Percentiles rank a stretch among this genome's conserved stretches.
Conservation (phyloP, 2,888 invertebrate genomes). For the Linnaemya vulpina region DNA sequence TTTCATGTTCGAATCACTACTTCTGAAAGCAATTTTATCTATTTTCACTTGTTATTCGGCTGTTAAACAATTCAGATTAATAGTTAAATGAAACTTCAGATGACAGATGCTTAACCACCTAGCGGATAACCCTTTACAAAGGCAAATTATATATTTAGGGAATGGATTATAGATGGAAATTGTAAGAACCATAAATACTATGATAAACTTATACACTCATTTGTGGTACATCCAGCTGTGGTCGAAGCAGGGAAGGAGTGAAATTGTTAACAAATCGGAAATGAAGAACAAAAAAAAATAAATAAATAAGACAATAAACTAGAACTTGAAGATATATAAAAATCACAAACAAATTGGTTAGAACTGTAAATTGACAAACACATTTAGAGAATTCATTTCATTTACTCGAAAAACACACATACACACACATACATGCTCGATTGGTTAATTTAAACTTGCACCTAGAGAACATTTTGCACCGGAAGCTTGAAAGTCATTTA, state of each 20-base stretch:
- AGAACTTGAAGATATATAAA: conserved; percentile 10
- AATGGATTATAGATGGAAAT: background rate
- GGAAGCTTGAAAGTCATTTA: too few species aligned
- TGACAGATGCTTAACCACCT: too few species aligned
- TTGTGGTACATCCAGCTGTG: background rate
- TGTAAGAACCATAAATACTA: background rate
- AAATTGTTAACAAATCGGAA: conserved; percentile 53
- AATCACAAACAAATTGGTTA: conserved; percentile 48
- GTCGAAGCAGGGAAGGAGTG: background rate
- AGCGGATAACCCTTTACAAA: too few species aligned
- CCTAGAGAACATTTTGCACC: background rate
- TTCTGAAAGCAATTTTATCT: too few species aligned
- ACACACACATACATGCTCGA: background rate
- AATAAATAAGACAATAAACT: background rate
- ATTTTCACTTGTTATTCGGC: too few species aligned
- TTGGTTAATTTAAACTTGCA: background rate
- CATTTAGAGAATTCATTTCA: conserved; percentile 39
- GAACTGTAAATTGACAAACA: conserved; percentile 50
- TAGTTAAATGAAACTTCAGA: too few species aligned
- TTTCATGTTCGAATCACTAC: too few species aligned
- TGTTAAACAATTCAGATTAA: too few species aligned
- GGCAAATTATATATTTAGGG: too few species aligned
- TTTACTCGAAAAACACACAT: background rate
- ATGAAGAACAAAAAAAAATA: conserved; percentile 7
- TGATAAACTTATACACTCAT: background rate